Conservation (phyloP, 2,797 vertebrate species). For the Australoheros facetus region DNA sequence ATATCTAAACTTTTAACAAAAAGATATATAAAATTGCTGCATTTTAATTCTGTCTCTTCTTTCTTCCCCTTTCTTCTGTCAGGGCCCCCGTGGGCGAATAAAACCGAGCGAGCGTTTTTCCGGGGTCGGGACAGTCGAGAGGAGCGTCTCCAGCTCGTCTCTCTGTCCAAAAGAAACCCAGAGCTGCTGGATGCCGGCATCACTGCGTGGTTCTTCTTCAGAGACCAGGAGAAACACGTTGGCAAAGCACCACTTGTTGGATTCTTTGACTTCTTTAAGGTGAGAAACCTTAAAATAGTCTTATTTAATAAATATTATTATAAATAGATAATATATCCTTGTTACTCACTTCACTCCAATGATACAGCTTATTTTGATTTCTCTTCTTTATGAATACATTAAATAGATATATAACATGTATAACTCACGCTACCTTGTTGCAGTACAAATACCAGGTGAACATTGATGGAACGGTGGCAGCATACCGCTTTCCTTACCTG, state of each 20-base stretch:
- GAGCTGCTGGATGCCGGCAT: slow-evolving; percentile 92
- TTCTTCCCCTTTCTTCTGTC: neutral
- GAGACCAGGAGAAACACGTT: slow-evolving; percentile 88
- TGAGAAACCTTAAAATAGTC: slow-evolving; percentile 53
- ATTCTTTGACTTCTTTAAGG: slow-evolving; percentile 98
- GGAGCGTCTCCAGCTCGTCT: slow-evolving; percentile 87
- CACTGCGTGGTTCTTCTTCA: slow-evolving; percentile 95
- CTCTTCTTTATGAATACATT: neutral
- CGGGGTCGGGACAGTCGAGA: slow-evolving; percentile 92
- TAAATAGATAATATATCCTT: neutral
- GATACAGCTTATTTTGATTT: rapidly evolving
- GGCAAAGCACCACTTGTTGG: slow-evolving; percentile 88
- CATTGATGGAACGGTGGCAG: slow-evolving; percentile 91
- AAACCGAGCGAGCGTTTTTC: slow-evolving; percentile 89
- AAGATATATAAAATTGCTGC: too few species aligned
- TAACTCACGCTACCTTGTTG: neutral
- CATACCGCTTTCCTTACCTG: slow-evolving; percentile 92
- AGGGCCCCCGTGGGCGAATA: slow-evolving; percentile 91
- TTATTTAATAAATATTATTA: neutral
- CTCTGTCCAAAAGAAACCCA: slow-evolving; percentile 86
- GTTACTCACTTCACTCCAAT: rapidly evolving
- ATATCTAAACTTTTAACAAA: too few species aligned
- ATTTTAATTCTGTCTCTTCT: too few species aligned
- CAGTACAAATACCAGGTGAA: slow-evolving; percentile 95
- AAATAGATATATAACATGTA: neutral